Evolutionary conservation across 2,113 vertebrate species (phyloP).

Genomic region (Gila orcuttii): DNA sequence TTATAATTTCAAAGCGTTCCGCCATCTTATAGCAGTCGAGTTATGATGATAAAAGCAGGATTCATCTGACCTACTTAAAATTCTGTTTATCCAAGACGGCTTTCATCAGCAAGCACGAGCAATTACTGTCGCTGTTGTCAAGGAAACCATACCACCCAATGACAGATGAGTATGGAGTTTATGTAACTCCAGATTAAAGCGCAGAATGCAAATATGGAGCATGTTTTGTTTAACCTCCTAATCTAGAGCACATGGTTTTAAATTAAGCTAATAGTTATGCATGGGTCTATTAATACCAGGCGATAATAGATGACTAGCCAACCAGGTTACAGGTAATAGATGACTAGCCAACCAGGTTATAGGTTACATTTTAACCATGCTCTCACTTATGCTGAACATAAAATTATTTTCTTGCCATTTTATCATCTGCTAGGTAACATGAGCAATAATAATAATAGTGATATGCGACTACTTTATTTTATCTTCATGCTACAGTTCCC

Average conservation of each 20-base stretch:
- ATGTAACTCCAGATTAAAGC: conserved; percentile 27
- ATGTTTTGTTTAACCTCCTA: conserved; percentile 15
- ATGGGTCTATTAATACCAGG: not conserved
- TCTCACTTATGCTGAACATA: not conserved
- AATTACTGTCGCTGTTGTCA: conserved; percentile 38
- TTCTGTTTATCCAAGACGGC: conserved; percentile 38
- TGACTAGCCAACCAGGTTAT: not conserved
- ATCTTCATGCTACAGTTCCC: not conserved
- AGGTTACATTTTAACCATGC: not conserved
- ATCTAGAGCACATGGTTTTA: conserved; percentile 18
- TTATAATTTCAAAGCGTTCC: not conserved
- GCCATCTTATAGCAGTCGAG: not conserved
- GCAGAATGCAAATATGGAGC: conserved; percentile 5
- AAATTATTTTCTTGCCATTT: not conserved
- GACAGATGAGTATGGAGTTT: not conserved
- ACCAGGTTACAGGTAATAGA: not conserved
- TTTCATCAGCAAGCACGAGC: conserved; percentile 32
- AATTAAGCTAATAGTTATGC: conserved; percentile 17
- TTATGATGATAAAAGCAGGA: conserved; percentile 38
- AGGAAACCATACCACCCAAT: conserved; percentile 35
- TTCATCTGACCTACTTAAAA: conserved; percentile 42
- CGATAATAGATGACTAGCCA: not conserved
- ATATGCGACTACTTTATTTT: not conserved
- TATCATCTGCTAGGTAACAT: not conserved
- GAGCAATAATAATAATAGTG: not conserved